A percentile compares a stretch with the other conserved stretches of the same genome.
Evolutionary conservation across 1,140 invertebrate species (phyloP).

Genomic region (Episyrphus balteatus): DNA sequence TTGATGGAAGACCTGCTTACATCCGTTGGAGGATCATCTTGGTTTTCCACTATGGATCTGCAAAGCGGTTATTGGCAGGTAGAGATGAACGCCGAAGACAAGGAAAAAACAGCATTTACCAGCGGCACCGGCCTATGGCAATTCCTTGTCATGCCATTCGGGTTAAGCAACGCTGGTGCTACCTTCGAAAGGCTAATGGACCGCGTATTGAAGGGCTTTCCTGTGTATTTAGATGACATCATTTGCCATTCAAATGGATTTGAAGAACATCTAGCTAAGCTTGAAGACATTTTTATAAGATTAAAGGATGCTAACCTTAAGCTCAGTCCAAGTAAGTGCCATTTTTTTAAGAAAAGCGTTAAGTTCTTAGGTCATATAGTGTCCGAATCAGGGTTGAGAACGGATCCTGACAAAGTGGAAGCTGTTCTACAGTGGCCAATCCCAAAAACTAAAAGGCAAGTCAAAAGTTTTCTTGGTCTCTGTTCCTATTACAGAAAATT

Average conservation of each 20-base stretch:
- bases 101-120: slow-evolving; percentile 1
- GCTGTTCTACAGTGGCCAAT: neutral
- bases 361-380: slow-evolving; percentile 1
- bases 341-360: neutral
- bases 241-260: slow-evolving; percentile 1
- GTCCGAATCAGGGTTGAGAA: neutral
- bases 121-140: neutral
- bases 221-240: slow-evolving; percentile 7
- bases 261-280: neutral
- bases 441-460: slow-evolving; percentile 1
- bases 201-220: neutral
- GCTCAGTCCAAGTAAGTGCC: slow-evolving; percentile 1
- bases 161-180: neutral
- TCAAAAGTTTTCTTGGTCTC: slow-evolving; percentile 1
- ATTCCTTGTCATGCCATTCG: slow-evolving; percentile 6
- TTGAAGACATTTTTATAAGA: slow-evolving; percentile 2
- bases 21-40: neutral
- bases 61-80: slow-evolving; percentile 6
- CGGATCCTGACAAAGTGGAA: neutral
- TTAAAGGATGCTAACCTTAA: neutral
- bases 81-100: neutral
- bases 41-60: slow-evolving; percentile 4
- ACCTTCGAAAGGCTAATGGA: slow-evolving; percentile 5
- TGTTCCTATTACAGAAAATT: slow-evolving; percentile 4
- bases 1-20: slow-evolving; percentile 28